phyloP scores from a whole-genome alignment of 1,140 invertebrate species.

The Scaptomyza pallida region DNA sequence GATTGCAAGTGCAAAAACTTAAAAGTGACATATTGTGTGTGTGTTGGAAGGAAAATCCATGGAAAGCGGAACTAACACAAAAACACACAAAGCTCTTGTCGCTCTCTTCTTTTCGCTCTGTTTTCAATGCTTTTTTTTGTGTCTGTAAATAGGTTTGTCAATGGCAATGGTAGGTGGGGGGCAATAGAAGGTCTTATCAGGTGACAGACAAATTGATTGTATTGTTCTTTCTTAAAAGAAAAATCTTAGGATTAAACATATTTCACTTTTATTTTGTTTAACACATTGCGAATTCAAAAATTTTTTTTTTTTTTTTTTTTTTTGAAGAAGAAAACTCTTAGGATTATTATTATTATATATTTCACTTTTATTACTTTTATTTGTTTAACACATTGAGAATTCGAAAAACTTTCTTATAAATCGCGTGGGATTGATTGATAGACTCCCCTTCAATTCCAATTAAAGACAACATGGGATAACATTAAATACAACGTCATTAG shows the following conservation, averaged over 20 bases:
- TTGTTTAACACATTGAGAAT: no score
- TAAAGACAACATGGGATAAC: constrained; percentile 87
- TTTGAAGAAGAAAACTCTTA: no score
- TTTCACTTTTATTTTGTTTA: no score
- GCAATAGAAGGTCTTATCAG: constrained; percentile 5
- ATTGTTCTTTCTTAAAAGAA: constrained; percentile 21
- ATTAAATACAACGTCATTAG: constrained; percentile 88
- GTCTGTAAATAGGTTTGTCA: no score
- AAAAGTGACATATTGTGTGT: constrained; percentile 53
- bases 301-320: no score
- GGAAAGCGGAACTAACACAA: constrained; percentile 46
- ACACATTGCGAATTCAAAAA: no score
- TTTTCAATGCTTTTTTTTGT: not conserved
- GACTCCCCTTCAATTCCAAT: constrained; percentile 85
- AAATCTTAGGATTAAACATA: no score
- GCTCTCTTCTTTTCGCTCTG: not conserved
- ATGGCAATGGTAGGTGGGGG: no score
- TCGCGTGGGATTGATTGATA: not conserved
- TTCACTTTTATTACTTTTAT: not conserved
- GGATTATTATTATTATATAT: no score
- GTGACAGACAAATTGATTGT: constrained; percentile 47
- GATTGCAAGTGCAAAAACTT: constrained; percentile 47
- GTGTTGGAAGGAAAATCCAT: constrained; percentile 55
- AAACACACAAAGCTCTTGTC: not conserved
- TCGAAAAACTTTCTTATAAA: no score